Conservation (phyloP, 2,888 invertebrate species). For the Eutolmus rufibarbis region DNA sequence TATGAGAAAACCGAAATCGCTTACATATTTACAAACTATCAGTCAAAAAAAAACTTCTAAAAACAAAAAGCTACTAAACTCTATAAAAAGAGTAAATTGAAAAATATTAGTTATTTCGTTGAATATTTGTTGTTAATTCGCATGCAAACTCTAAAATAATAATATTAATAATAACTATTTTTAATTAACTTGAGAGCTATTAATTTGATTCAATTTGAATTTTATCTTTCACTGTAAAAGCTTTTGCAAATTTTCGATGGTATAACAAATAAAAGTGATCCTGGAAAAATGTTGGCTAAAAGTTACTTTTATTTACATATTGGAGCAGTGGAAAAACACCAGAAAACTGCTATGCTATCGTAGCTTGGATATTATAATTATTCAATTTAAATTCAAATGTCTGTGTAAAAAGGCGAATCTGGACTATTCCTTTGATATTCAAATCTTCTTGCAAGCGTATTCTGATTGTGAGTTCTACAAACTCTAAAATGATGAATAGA, state of each 20-base stretch:
- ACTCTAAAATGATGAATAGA: not conserved
- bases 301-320: too few relatives aligned
- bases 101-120: too few relatives aligned
- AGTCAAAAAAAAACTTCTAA: too few relatives aligned
- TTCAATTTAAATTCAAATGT: not conserved
- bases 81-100: too few relatives aligned
- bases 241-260: not conserved
- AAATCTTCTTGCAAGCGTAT: not conserved
- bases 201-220: not conserved
- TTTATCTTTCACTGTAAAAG: not conserved
- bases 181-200: too few relatives aligned
- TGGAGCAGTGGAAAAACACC: too few relatives aligned
- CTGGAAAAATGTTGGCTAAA: too few relatives aligned
- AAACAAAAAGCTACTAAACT: too few relatives aligned
- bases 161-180: too few relatives aligned
- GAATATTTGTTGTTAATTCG: too few relatives aligned
- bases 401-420: not conserved
- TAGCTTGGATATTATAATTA: not conserved
- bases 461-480: not conserved
- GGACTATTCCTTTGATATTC: not conserved
- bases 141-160: too few relatives aligned
- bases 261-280: not conserved
- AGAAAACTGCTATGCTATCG: not conserved
- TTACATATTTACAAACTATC: too few relatives aligned
- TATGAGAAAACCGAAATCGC: not conserved